Percentiles rank a stretch among this genome's conserved stretches.
These are phyloP conservation scores for Chrysolina oricalcia DNA, from an alignment of 2,888 invertebrate genomes.

Conservation along the genomic window DNA sequence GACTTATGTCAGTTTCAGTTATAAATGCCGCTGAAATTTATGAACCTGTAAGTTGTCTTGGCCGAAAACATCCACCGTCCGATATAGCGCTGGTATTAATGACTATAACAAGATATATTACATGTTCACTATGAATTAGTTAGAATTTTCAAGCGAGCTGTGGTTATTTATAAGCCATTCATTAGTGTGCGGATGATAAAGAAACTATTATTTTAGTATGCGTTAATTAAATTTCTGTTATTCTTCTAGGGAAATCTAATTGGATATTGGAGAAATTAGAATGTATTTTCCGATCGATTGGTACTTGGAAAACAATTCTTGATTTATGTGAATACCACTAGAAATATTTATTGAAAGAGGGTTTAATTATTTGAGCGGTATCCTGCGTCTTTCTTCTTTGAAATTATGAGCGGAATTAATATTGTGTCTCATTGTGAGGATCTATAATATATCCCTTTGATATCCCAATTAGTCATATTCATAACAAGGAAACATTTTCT, in stretches of 20 bases:
- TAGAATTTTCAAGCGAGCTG: constrained; percentile 43
- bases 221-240: constrained; percentile 11
- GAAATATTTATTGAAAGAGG: neutral
- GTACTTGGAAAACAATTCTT: neutral
- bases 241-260: constrained; percentile 38
- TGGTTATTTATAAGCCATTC: constrained; percentile 35
- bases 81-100: constrained; percentile 47
- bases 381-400: neutral
- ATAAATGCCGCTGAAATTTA: constrained; percentile 61
- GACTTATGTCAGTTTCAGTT: constrained; percentile 62
- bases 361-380: neutral
- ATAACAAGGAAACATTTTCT: no score
- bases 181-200: constrained; percentile 41
- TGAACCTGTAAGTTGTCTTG: constrained; percentile 58
- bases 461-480: no score
- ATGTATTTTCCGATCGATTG: constrained; percentile 28
- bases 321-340: constrained; percentile 3
- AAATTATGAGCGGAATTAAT: no score
- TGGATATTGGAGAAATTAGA: constrained; percentile 29
- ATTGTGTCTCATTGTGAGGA: no score
- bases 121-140: constrained; percentile 49
- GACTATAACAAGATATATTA: constrained; percentile 49
- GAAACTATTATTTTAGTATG: constrained; percentile 34
- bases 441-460: no score
- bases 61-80: constrained; percentile 54